These are phyloP conservation scores for Chromobotia macracanthus DNA, from an alignment of 2,797 vertebrate genomes.

Conservation along the genomic window DNA sequence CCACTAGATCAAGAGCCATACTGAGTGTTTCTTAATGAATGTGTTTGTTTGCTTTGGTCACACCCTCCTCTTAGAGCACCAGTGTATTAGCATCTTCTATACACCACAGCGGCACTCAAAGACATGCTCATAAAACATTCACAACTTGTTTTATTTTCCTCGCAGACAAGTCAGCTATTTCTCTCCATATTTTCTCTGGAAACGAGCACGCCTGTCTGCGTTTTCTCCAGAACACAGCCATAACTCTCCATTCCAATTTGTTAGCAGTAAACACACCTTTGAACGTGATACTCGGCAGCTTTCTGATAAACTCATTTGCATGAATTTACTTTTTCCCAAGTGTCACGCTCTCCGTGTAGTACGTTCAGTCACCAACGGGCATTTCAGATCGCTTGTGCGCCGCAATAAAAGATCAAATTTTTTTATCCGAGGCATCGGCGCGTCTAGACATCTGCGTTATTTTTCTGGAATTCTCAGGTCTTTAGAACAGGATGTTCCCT, in stretches of 20 bases:
- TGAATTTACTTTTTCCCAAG: constrained; percentile 67
- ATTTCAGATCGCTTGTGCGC: constrained; percentile 55
- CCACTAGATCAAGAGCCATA: constrained; percentile 60
- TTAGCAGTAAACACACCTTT: constrained; percentile 77
- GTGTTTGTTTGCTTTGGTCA: constrained; percentile 61
- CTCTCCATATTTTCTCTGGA: constrained; percentile 45
- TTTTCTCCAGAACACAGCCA: constrained; percentile 63
- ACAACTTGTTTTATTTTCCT: constrained; percentile 38
- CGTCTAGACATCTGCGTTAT: constrained; percentile 55
- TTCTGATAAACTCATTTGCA: constrained; percentile 71
- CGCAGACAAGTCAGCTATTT: constrained; percentile 41
- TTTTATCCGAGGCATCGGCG: not conserved
- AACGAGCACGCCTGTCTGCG: not conserved
- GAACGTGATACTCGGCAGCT: constrained; percentile 71
- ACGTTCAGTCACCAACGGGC: constrained; percentile 68
- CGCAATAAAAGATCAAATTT: not conserved
- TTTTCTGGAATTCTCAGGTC: constrained; percentile 56
- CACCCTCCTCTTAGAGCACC: constrained; percentile 50
- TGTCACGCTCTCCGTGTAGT: constrained; percentile 65
- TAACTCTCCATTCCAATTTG: constrained; percentile 72
- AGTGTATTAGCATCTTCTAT: constrained; percentile 49
- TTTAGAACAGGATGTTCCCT: constrained; percentile 53
- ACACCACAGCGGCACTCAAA: constrained; percentile 56
- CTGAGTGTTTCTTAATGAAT: constrained; percentile 63
- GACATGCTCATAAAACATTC: constrained; percentile 74